phyloP scores from a whole-genome alignment of 2,797 vertebrate species.

The Sebastes oblongus region DNA sequence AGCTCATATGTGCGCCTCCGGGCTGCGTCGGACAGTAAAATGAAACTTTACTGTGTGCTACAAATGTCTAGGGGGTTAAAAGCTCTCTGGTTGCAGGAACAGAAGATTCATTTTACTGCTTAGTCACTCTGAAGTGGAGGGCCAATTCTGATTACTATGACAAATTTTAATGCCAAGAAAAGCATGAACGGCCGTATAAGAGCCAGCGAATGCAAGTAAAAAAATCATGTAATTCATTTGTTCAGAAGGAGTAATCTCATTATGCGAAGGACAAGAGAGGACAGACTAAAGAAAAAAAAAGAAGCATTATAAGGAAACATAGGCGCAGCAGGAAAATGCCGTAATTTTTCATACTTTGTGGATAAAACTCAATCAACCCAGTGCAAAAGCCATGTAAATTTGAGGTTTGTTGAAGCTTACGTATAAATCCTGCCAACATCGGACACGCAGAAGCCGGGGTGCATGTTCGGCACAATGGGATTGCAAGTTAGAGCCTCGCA shows the following conservation, averaged over 20 bases:
- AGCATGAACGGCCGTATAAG: constrained; percentile 35
- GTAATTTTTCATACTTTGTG: constrained; percentile 46
- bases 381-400: constrained; percentile 60
- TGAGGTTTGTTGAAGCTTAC: constrained; percentile 45
- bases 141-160: constrained; percentile 56
- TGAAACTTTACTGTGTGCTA: constrained; percentile 55
- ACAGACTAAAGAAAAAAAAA: constrained; percentile 2
- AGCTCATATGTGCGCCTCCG: constrained; percentile 10
- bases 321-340: background rate
- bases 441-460: constrained; percentile 44
- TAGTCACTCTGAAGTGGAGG: constrained; percentile 14
- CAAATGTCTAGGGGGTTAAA: constrained; percentile 54
- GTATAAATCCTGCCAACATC: constrained; percentile 43
- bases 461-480: constrained; percentile 63
- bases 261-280: constrained; percentile 47
- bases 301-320: constrained; percentile 13
- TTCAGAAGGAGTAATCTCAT: constrained; percentile 44
- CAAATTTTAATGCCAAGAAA: constrained; percentile 46
- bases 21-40: constrained; percentile 49
- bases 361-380: constrained; percentile 61
- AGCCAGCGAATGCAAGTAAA: constrained; percentile 33
- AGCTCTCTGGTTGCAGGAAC: constrained; percentile 31
- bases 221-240: constrained; percentile 50
- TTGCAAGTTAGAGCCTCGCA: constrained; percentile 54
- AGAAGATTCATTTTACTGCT: constrained; percentile 50